Percentiles rank a stretch among this genome's conserved stretches.
phyloP scores from a whole-genome alignment of 53 echinoderm and acorn worm species.

The Mesocentrotus franciscanus region DNA sequence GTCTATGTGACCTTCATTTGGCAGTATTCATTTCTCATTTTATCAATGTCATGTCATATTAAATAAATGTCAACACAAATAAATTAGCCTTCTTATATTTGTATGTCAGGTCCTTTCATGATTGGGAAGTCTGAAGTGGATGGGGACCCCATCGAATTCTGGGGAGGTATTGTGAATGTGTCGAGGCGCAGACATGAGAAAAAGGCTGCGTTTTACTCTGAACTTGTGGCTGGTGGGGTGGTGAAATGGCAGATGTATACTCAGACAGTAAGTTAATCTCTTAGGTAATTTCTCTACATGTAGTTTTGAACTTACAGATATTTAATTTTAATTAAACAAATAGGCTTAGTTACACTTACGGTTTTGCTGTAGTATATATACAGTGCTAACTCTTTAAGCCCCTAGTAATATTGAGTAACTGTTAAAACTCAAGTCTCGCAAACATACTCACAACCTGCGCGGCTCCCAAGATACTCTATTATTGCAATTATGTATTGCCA shows the following conservation, averaged over 20 bases:
- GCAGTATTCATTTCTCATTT: background rate
- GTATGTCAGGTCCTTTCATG: slow-evolving; percentile 85
- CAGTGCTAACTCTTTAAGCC: too few species aligned
- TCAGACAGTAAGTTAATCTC: slow-evolving; percentile 71
- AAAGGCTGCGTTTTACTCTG: slow-evolving; percentile 81
- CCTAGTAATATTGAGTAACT: too few species aligned
- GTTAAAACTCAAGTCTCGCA: too few species aligned
- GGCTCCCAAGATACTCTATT: too few species aligned
- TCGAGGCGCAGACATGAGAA: slow-evolving; percentile 76
- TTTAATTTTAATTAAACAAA: too few species aligned
- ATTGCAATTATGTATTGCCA: too few species aligned
- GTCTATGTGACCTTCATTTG: too few species aligned
- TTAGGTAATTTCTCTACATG: background rate
- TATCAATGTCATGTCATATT: background rate
- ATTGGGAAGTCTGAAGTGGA: slow-evolving; percentile 93
- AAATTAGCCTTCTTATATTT: background rate
- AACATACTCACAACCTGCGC: too few species aligned
- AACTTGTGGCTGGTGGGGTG: slow-evolving; percentile 79
- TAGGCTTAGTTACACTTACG: too few species aligned
- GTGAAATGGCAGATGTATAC: slow-evolving; percentile 80
- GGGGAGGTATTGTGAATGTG: slow-evolving; percentile 79
- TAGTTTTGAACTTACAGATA: too few species aligned
- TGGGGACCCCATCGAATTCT: slow-evolving; percentile 87
- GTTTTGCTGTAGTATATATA: too few species aligned
- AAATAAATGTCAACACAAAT: too few species aligned